Conservation (phyloP, 2,797 vertebrate species). For the Columba guinea region DNA sequence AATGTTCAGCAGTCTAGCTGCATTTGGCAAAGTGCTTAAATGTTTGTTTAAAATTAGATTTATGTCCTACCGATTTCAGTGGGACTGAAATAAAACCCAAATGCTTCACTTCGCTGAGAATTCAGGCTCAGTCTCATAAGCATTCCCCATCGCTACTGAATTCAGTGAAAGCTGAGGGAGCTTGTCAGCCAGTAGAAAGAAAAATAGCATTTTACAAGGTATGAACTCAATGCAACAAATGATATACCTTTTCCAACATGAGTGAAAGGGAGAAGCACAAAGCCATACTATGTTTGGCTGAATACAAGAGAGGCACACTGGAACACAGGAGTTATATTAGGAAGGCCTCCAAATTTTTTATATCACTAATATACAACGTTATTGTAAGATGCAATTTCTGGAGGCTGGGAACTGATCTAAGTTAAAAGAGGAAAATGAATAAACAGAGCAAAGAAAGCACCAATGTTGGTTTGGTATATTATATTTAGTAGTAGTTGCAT, state of each 20-base stretch:
- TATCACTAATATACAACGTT: not conserved
- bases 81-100: not conserved
- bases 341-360: not conserved
- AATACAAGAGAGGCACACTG: not conserved
- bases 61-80: not conserved
- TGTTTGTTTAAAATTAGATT: slow-evolving; percentile 16
- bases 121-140: not conserved
- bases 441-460: not conserved
- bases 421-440: slow-evolving; percentile 7
- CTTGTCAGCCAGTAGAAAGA: not conserved
- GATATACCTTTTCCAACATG: not conserved
- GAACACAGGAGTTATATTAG: not conserved
- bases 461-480: not conserved
- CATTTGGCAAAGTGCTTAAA: not conserved
- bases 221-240: not conserved
- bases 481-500: not conserved
- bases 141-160: not conserved
- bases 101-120: not conserved
- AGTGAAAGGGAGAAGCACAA: not conserved
- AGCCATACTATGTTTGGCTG: not conserved
- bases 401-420: not conserved
- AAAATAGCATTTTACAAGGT: not conserved
- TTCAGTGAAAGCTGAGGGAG: not conserved
- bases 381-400: not conserved
- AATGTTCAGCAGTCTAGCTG: slow-evolving; percentile 1